A percentile compares a stretch with the other conserved stretches of the same genome.
Evolutionary conservation across 2,113 vertebrate species (phyloP).

Genomic region (Tenrec ecaudatus): DNA sequence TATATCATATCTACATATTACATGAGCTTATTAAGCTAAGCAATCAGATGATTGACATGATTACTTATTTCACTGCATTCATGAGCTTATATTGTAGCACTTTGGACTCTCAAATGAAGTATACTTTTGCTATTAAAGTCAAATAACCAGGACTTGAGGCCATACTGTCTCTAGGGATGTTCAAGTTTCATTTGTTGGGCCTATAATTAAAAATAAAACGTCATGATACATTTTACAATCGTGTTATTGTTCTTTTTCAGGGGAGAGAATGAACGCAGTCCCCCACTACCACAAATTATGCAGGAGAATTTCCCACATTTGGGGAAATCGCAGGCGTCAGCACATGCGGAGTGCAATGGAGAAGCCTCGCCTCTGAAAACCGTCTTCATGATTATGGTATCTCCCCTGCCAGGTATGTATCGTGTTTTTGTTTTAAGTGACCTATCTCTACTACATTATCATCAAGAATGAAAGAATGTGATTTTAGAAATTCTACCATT

Average conservation of each 20-base stretch:
- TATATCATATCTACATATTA: no score
- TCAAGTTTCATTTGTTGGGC: constrained; percentile 30
- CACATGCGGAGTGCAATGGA: no score
- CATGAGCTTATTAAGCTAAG: neutral
- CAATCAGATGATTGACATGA: rapidly evolving
- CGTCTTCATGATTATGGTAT: no score
- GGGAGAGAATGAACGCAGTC: no score
- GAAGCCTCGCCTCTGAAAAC: no score
- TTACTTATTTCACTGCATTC: neutral
- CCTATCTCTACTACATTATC: neutral
- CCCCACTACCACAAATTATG: no score
- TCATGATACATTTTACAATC: neutral
- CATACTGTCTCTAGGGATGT: neutral
- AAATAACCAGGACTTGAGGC: constrained; percentile 5
- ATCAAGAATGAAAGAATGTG: neutral
- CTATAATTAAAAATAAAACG: constrained; percentile 47
- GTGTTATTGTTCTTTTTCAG: no score
- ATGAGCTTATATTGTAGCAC: neutral
- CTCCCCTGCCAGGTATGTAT: no score
- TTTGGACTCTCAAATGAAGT: neutral
- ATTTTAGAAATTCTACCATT: constrained; percentile 4
- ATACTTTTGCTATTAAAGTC: neutral
- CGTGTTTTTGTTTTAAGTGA: constrained; percentile 30
- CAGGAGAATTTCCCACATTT: no score
- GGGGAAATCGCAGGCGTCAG: no score